A percentile compares a stretch with the other conserved stretches of the same genome.
These are phyloP conservation scores for Brotogeris chrysoptera DNA, from an alignment of 2,797 vertebrate genomes.

Conservation along the genomic window DNA sequence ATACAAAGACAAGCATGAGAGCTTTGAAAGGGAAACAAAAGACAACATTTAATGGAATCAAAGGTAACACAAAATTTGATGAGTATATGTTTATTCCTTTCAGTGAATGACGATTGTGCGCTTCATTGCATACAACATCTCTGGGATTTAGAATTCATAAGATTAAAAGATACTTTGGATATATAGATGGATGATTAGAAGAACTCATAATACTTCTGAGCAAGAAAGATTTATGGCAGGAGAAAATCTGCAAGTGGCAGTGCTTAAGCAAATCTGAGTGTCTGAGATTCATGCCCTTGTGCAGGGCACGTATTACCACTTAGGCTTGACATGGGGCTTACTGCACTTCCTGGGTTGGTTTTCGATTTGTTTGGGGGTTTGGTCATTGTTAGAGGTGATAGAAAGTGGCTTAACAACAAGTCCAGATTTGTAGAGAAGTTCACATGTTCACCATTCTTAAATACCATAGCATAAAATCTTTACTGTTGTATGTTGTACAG, in stretches of 20 bases:
- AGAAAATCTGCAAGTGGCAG: not conserved
- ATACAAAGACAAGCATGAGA: not conserved
- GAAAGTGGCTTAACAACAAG: not conserved
- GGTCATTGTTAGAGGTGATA: not conserved
- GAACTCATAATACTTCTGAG: not conserved
- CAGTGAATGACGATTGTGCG: not conserved
- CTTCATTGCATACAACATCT: not conserved
- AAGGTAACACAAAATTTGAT: not conserved
- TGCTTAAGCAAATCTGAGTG: not conserved
- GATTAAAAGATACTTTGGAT: not conserved
- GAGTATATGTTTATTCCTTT: not conserved
- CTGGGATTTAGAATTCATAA: not conserved
- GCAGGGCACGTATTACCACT: not conserved
- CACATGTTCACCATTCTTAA: not conserved
- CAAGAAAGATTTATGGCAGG: not conserved
- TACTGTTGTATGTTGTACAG: not conserved
- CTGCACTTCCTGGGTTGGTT: not conserved
- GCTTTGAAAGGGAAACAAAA: not conserved
- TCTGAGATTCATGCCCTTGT: not conserved
- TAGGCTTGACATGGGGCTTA: rapidly evolving
- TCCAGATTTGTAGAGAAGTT: not conserved
- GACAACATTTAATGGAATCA: not conserved
- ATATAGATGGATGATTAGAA: not conserved
- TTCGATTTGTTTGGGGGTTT: not conserved
- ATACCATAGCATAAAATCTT: not conserved